Conservation (phyloP, 2,888 invertebrate species). For the Druceiella hillmani region DNA sequence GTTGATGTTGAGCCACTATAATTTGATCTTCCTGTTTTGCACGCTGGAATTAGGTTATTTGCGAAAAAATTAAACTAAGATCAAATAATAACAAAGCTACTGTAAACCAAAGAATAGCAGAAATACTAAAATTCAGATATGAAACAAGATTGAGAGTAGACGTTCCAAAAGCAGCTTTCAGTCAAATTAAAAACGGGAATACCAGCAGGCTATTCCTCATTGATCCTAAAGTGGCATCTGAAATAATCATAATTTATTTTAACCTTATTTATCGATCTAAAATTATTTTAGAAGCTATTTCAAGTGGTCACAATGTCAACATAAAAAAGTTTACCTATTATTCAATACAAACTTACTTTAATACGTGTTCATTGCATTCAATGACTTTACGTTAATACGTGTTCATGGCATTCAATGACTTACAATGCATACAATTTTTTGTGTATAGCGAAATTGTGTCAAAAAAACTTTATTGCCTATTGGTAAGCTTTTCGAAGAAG, state of each 20-base stretch:
- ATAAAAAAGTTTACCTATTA: slow-evolving; percentile 2
- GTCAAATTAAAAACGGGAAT: slow-evolving; percentile 24
- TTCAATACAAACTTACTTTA: slow-evolving; percentile 9
- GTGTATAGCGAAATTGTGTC: no score
- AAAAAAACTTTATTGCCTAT: no score
- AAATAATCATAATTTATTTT: slow-evolving; percentile 24
- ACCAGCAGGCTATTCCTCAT: slow-evolving; percentile 23
- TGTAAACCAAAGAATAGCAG: no score
- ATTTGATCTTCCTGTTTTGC: no score
- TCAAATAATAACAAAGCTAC: no score
- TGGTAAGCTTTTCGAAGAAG: no score
- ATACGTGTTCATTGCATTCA: slow-evolving; percentile 22
- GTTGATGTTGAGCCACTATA: no score
- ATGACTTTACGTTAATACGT: slow-evolving; percentile 12
- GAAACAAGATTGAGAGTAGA: slow-evolving; percentile 25
- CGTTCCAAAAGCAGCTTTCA: slow-evolving; percentile 22
- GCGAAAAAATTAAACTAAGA: no score
- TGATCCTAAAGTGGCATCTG: slow-evolving; percentile 18
- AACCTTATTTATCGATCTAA: slow-evolving; percentile 3
- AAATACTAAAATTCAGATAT: background rate
- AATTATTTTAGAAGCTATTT: slow-evolving; percentile 6
- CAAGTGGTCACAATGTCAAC: slow-evolving; percentile 2
- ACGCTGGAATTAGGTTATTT: no score
- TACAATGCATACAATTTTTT: slow-evolving; percentile 23
- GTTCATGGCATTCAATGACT: slow-evolving; percentile 24